Evolutionary conservation across 2,113 vertebrate genomes (phyloP), one percentile per base, ranked within the genome.

Genomic region (Polyodon spathula): DNA sequence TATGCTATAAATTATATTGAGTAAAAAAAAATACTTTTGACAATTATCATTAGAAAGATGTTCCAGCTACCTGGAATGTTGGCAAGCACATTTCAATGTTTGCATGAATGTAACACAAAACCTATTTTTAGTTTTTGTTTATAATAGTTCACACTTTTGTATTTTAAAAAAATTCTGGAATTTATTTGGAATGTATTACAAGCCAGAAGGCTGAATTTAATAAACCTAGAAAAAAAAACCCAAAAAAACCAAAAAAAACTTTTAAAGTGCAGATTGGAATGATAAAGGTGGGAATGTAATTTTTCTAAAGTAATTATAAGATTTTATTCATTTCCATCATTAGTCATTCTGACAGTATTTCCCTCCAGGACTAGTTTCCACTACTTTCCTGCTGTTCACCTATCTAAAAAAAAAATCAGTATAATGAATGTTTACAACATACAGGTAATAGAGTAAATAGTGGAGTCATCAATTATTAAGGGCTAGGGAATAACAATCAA

Each of bases 381-480:
- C 75, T 81, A 79, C 70, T 82, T 88, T 78, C 81, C 79, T 58
- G 66, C 80, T 81, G 84, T 87, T 90, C 81, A 90, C 87, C 86
- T 89, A 89, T 84, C 86, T 78, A 75, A 75, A 78, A 54, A 86
- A n/a, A 82, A 75, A 70, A 79, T 79, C 40, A 51, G 62, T 58
- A 68, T 86, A 86, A 87, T 93, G 87, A 92, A 94, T 94, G 92
- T 95, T 96, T 95, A 95, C 82, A 71, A 81, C 85, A 74, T 78
- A 77, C 86, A 92, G 90, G 90, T 93, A 92, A 92, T 87, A 87
- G 77, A 86, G 87, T 92, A 93, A 96, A 95, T 91, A 93, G 92
- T 91, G 90, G 81, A 81, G 71, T 75, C 80, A 90, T 95, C 88
- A 94, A 94, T 94, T 94, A 95, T 92, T 87, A 80, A 87, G 83